Percentiles rank a stretch among this genome's conserved stretches.
Evolutionary conservation across 2,888 invertebrate genomes (phyloP).

Genomic region (Trissoscelio sp.): DNA sequence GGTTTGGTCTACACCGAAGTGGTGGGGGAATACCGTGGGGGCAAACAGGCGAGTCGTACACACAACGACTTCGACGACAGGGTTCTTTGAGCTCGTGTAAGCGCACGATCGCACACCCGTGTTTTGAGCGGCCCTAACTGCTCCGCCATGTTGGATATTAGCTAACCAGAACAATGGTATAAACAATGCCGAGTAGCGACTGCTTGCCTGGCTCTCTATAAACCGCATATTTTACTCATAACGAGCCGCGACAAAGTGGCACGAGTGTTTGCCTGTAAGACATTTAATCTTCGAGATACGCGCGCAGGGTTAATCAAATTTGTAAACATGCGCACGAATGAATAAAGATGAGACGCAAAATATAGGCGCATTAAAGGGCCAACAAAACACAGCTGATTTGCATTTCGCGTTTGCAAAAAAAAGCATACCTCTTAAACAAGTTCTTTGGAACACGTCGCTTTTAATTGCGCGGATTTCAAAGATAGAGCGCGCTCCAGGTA

Average conservation of each 20-base stretch:
- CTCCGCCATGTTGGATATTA: conserved; percentile 83
- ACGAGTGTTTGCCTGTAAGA: conserved; percentile 48
- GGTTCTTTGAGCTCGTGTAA: conserved; percentile 40
- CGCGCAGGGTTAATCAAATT: conserved; percentile 48
- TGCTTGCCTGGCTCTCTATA: conserved; percentile 70
- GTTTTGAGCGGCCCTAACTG: conserved; percentile 77
- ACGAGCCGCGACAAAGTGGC: conserved; percentile 36
- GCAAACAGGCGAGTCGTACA: too few relatives aligned
- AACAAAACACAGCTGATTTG: conserved; percentile 36
- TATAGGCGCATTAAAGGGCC: conserved; percentile 31
- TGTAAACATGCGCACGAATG: conserved; percentile 44
- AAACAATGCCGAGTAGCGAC: conserved; percentile 74
- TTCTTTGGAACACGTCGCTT: conserved; percentile 33
- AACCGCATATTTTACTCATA: conserved; percentile 16
- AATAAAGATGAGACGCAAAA: conserved; percentile 58
- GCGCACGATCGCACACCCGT: conserved; percentile 57
- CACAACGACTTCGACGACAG: conserved; percentile 24
- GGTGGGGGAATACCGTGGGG: too few relatives aligned
- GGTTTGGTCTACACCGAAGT: too few relatives aligned
- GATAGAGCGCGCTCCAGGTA: conserved; percentile 31
- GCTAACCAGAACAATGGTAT: conserved; percentile 83
- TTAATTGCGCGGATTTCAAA: conserved; percentile 52
- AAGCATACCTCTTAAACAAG: conserved; percentile 17
- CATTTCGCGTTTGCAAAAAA: conserved; percentile 32
- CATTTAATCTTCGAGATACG: conserved; percentile 41